Evolutionary conservation across 2,797 vertebrate genomes (phyloP).

Genomic region (Myiotriccus ornatus): DNA sequence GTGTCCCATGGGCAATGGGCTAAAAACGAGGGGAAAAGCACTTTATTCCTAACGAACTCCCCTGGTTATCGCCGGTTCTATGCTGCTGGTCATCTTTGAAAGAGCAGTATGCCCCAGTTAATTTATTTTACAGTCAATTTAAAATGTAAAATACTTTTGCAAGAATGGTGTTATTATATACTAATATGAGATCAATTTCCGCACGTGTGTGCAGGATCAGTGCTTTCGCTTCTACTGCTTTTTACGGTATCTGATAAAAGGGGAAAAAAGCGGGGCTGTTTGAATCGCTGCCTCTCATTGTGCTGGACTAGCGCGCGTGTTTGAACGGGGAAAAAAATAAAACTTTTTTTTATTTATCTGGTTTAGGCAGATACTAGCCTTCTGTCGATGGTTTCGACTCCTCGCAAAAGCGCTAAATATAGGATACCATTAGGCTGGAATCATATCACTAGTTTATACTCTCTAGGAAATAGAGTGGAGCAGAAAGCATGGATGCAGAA

Average conservation of each 20-base stretch:
- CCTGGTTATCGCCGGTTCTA: background rate
- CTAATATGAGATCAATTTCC: background rate
- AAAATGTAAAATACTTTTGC: background rate
- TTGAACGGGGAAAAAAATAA: accelerated
- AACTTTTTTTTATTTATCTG: background rate
- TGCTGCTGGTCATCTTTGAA: background rate
- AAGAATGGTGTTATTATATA: background rate
- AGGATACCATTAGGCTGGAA: background rate
- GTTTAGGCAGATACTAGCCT: background rate
- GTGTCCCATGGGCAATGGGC: background rate
- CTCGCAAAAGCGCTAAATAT: background rate
- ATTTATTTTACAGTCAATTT: background rate
- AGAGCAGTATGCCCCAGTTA: accelerated
- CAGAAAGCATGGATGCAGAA: background rate
- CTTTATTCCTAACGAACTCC: background rate
- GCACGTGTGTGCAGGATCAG: background rate
- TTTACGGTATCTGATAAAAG: background rate
- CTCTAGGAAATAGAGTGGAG: background rate
- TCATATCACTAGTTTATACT: background rate
- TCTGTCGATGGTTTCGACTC: background rate
- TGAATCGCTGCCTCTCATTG: accelerated
- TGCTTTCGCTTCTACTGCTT: background rate
- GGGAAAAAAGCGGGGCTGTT: background rate
- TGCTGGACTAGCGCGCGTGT: accelerated
- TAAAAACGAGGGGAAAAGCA: background rate